These are phyloP conservation scores for Torymus texanus DNA, from an alignment of 2,888 invertebrate genomes.

Conservation along the genomic window DNA sequence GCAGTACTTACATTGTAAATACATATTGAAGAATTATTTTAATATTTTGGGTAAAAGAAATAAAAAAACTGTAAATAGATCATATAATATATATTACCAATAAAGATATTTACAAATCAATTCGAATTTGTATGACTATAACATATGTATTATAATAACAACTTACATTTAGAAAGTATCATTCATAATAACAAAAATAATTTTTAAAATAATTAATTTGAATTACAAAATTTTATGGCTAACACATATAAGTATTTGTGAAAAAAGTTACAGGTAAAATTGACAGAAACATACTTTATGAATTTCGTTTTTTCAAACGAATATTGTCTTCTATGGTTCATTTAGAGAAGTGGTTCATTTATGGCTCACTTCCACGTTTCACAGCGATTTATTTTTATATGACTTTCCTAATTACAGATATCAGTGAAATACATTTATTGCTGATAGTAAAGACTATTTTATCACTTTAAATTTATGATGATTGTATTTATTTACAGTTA, in stretches of 20 bases:
- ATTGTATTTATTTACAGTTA: constrained; percentile 41
- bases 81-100: constrained; percentile 56
- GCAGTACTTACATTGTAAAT: constrained; percentile 39
- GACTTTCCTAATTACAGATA: constrained; percentile 28
- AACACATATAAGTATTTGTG: background rate
- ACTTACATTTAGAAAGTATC: constrained; percentile 45
- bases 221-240: constrained; percentile 16
- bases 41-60: constrained; percentile 34
- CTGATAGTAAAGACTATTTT: constrained; percentile 33
- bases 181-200: constrained; percentile 43
- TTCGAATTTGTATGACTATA: constrained; percentile 44
- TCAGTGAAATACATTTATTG: constrained; percentile 42
- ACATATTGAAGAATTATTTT: constrained; percentile 29
- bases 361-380: constrained; percentile 16
- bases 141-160: constrained; percentile 52
- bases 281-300: constrained; percentile 20
- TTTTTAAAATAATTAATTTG: constrained; percentile 17
- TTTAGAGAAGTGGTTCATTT: constrained; percentile 32
- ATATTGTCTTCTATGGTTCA: constrained; percentile 43
- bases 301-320: constrained; percentile 37
- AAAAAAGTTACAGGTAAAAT: background rate
- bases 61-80: constrained; percentile 56
- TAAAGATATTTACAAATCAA: constrained; percentile 62
- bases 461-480: constrained; percentile 22
- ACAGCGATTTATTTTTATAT: constrained; percentile 19